phyloP scores from a whole-genome alignment of 2,113 vertebrate genomes.

The Nycticryphes semicollaris region DNA sequence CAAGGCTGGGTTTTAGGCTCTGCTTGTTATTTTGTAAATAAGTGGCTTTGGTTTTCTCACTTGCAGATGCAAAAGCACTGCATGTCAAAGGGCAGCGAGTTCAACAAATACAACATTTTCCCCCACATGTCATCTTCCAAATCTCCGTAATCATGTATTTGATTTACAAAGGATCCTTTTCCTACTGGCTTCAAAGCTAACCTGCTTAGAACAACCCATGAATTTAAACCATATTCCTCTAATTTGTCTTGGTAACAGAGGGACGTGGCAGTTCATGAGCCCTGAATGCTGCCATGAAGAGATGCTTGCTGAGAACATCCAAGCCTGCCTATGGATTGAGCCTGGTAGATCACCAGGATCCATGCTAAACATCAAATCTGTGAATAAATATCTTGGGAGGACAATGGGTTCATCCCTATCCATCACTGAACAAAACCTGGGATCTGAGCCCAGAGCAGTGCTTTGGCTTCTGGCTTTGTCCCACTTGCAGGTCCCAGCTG shows the following conservation, averaged over 20 bases:
- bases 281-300: not conserved
- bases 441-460: not conserved
- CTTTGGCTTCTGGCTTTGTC: not conserved
- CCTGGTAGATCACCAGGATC: not conserved
- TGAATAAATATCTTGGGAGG: not conserved
- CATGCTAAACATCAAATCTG: not conserved
- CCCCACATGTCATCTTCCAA: rapidly evolving
- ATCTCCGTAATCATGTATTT: rapidly evolving
- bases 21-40: not conserved
- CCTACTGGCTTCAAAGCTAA: not conserved
- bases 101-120: rapidly evolving
- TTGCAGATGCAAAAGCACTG: rapidly evolving
- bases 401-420: not conserved
- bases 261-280: rapidly evolving
- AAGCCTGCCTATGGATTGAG: not conserved
- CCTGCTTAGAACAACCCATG: not conserved
- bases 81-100: rapidly evolving
- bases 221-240: not conserved
- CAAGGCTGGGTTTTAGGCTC: not conserved
- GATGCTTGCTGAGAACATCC: not conserved
- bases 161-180: not conserved
- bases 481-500: not conserved
- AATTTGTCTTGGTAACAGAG: not conserved
- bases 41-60: not conserved
- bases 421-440: not conserved